These are phyloP conservation scores for Phenganax marumi DNA, from an alignment of 92 coral and sea anemone species.

Conservation along the genomic window DNA sequence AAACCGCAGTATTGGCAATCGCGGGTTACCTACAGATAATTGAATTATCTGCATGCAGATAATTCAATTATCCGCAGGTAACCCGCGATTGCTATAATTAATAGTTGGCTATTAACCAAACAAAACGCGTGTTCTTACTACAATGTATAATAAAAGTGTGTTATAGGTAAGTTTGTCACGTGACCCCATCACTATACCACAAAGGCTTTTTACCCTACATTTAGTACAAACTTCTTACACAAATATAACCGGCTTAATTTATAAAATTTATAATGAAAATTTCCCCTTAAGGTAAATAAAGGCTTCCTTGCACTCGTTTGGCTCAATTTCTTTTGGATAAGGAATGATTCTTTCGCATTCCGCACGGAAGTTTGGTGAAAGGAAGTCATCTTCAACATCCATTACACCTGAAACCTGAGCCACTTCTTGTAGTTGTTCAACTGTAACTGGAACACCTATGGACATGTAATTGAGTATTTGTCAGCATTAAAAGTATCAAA, in stretches of 20 bases:
- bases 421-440: slow-evolving; percentile 36
- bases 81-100: too few relatives aligned
- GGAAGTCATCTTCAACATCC: slow-evolving; percentile 10
- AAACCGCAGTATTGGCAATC: too few relatives aligned
- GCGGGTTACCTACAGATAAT: too few relatives aligned
- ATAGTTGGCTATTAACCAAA: too few relatives aligned
- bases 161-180: not conserved
- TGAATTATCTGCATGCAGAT: too few relatives aligned
- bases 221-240: slow-evolving; percentile 7
- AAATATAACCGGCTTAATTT: not conserved
- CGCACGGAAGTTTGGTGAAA: slow-evolving; percentile 19
- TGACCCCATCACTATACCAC: slow-evolving; percentile 1
- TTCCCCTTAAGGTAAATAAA: slow-evolving; percentile 15
- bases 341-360: slow-evolving; percentile 31
- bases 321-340: slow-evolving; percentile 23
- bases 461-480: slow-evolving; percentile 6
- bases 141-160: too few relatives aligned
- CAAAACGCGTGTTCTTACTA: too few relatives aligned
- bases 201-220: not conserved
- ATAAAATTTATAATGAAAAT: slow-evolving; percentile 11
- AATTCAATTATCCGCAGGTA: too few relatives aligned
- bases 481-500: not conserved
- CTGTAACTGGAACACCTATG: slow-evolving; percentile 25
- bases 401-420: slow-evolving; percentile 32
- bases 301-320: slow-evolving; percentile 26